Percentiles rank a stretch among this genome's conserved stretches.
phyloP scores from a whole-genome alignment of 2,888 invertebrate genomes.

The Pedicia rivosa region DNA sequence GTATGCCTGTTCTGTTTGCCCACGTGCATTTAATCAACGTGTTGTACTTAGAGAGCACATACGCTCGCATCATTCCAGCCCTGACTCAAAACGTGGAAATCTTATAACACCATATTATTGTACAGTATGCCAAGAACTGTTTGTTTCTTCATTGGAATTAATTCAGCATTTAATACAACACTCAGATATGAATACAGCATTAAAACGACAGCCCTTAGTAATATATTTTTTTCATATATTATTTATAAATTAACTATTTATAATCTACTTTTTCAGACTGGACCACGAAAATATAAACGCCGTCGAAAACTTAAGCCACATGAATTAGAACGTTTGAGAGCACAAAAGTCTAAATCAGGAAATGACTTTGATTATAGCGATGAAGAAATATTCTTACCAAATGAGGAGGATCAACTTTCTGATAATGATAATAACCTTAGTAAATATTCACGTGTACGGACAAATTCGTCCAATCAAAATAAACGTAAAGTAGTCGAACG shows the following conservation, averaged over 20 bases:
- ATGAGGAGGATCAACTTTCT: constrained; percentile 28
- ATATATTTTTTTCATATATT: too few species aligned
- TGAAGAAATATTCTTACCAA: constrained; percentile 17
- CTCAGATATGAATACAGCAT: constrained; percentile 70
- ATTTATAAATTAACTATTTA: constrained; percentile 8
- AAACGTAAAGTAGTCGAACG: too few species aligned
- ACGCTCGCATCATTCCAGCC: constrained; percentile 69
- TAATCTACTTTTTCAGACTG: constrained; percentile 38
- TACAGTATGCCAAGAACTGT: constrained; percentile 55
- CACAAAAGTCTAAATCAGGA: constrained; percentile 18
- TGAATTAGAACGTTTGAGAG: constrained; percentile 33
- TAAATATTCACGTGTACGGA: not conserved
- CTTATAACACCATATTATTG: constrained; percentile 51
- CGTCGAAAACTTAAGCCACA: constrained; percentile 57
- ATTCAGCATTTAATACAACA: constrained; percentile 73
- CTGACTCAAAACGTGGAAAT: constrained; percentile 51
- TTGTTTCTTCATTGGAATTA: constrained; percentile 54
- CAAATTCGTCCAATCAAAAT: not conserved
- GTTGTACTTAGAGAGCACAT: constrained; percentile 74
- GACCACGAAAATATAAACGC: constrained; percentile 64
- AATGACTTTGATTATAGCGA: constrained; percentile 23
- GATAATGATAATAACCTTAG: constrained; percentile 10
- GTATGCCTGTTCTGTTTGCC: constrained; percentile 74
- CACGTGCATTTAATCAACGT: constrained; percentile 73
- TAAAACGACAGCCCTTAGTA: constrained; percentile 58